Base-by-base conservation (phyloP, 2,797 vertebrate genomes). In the Morelia viridis region DNA sequence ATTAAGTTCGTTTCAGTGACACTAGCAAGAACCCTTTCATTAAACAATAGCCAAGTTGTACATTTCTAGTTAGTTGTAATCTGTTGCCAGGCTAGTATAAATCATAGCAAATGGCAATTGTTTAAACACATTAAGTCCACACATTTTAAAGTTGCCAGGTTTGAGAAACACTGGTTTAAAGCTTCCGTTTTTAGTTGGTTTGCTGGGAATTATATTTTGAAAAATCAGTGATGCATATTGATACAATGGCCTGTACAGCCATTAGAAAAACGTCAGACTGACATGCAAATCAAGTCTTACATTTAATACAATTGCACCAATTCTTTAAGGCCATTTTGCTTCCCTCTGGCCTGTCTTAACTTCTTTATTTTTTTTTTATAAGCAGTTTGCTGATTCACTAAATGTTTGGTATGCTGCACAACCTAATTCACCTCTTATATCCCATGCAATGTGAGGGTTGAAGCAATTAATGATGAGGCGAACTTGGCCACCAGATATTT, bases 51-150 rank as follows among this genome's bases (percentile, higher is more conserved):
- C n/a, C 11, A 26, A 71, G 41, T 56, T 71, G 88, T 50, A 85
- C 35, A 89, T 71, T 86, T 92, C 88, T 61, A 92, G 62, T 61
- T 89, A 85, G 91, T 89, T 92, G 62, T 86, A 89, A 60, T 76
- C 41, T 88, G 65, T 58, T 92, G 91, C n/a, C 46, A 57, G n/a
- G 31, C 89, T 65, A 57, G 71, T 64, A 84, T 65, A 85, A 84
- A 85, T 57, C 31, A 60, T 61, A 61, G 90, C 1, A 9, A 65
- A 92, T 60, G 60, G 71, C 58, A 92, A 65, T 22, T 84, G 26
- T 57, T 84, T 89, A 46, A 46, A 50, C 41, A 41, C 41, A 41
- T 50, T 50, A 7, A 60, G 60, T n/a, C 84, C 87, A 84, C 22
- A 71, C 19, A 46, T 90, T 41, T 85, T 84, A 0, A 89, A 57